Evolutionary conservation across 2,888 invertebrate species (phyloP).

Genomic region (Spisula solida): DNA sequence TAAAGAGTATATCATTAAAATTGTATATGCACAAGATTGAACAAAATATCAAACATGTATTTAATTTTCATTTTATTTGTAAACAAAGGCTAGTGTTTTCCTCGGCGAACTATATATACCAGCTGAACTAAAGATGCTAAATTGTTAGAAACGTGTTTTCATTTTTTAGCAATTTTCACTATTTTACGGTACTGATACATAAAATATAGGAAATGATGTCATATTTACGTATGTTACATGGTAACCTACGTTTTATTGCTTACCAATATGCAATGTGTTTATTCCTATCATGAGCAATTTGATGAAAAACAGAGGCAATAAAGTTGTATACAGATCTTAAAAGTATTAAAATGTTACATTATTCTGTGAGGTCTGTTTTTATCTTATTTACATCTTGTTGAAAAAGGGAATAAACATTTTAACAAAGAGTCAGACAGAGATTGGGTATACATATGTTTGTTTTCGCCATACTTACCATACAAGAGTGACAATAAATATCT

Average conservation of each 20-base stretch:
- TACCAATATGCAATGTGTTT: conserved; percentile 7
- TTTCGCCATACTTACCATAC: neutral
- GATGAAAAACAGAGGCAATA: conserved; percentile 2
- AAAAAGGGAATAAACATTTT: neutral
- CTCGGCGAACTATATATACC: no score
- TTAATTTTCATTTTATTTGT: no score
- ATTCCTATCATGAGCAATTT: neutral
- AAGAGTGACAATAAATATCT: neutral
- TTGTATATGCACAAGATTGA: no score
- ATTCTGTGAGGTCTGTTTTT: neutral
- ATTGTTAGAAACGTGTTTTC: no score
- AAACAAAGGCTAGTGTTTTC: no score
- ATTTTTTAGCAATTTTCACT: no score
- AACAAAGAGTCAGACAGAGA: neutral
- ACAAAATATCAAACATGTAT: no score
- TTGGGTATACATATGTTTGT: neutral
- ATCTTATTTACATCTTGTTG: conserved; percentile 8
- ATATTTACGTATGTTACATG: neutral
- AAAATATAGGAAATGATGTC: neutral
- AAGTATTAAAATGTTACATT: conserved; percentile 2
- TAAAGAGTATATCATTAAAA: no score
- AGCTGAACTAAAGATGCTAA: no score
- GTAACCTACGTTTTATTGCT: neutral
- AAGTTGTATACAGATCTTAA: neutral
- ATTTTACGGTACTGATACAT: no score